Evolutionary conservation across 2,888 invertebrate species (phyloP).

Genomic region (Rhynchonema sp.): DNA sequence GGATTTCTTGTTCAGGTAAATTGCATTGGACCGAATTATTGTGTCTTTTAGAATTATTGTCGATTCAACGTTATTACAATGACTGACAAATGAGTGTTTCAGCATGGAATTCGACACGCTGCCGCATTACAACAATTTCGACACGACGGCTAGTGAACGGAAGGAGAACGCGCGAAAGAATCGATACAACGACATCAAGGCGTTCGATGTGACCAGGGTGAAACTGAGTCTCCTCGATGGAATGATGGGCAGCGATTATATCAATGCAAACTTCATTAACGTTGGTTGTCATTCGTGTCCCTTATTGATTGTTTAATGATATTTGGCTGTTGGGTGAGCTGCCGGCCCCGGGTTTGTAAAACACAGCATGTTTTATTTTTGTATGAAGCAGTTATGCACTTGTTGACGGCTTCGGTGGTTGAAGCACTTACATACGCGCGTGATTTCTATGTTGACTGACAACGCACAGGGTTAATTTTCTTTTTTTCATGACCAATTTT

Average conservation of each 20-base stretch:
- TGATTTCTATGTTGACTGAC: too few species aligned
- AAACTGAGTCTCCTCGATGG: conserved; percentile 22
- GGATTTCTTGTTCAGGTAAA: conserved; percentile 27
- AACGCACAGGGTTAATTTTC: not conserved
- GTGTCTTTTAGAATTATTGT: too few species aligned
- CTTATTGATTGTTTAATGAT: not conserved
- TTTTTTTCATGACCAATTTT: not conserved
- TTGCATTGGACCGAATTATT: too few species aligned
- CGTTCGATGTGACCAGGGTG: conserved; percentile 34
- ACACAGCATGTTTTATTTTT: too few species aligned
- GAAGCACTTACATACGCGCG: too few species aligned
- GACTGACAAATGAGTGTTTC: too few species aligned
- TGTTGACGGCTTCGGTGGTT: too few species aligned
- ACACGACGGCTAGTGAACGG: conserved; percentile 16
- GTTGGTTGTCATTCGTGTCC: conserved; percentile 3
- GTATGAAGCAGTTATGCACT: too few species aligned
- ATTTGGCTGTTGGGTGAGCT: too few species aligned
- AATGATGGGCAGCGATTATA: conserved; percentile 30
- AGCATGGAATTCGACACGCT: conserved; percentile 23
- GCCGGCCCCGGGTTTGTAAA: too few species aligned
- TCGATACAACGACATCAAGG: conserved; percentile 36
- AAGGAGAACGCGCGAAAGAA: conserved; percentile 24
- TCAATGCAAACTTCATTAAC: conserved; percentile 36
- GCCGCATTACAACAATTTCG: conserved; percentile 15
- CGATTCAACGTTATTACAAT: too few species aligned